These are phyloP conservation scores for Melikaiella ostensackeni DNA, from an alignment of 2,888 invertebrate genomes.

Conservation along the genomic window DNA sequence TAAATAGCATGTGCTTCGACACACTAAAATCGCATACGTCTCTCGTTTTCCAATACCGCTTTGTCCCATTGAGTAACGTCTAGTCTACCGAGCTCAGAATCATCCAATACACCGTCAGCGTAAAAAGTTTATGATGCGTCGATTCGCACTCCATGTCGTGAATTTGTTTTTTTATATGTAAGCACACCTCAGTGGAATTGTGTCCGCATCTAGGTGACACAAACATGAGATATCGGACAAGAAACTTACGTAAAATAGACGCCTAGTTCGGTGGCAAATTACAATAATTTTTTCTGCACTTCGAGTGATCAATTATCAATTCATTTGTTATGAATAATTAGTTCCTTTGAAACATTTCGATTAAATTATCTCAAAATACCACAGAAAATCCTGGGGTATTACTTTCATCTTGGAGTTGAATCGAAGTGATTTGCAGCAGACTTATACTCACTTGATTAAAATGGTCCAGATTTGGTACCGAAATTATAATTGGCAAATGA, in stretches of 20 bases:
- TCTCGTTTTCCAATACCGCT: constrained; percentile 47
- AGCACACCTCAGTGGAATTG: not conserved
- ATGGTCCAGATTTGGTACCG: too few relatives aligned
- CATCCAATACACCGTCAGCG: constrained; percentile 43
- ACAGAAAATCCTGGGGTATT: too few relatives aligned
- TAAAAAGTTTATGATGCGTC: constrained; percentile 58
- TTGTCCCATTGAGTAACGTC: constrained; percentile 45
- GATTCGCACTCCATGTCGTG: constrained; percentile 63
- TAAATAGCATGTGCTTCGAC: constrained; percentile 45
- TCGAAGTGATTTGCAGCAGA: too few relatives aligned
- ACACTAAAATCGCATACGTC: constrained; percentile 46
- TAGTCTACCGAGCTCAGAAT: constrained; percentile 2
- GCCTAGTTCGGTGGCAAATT: not conserved
- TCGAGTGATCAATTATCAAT: too few relatives aligned
- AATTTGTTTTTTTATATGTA: constrained; percentile 58
- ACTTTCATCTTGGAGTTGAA: too few relatives aligned
- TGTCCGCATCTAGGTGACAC: not conserved
- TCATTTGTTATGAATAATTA: too few relatives aligned
- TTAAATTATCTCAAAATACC: too few relatives aligned
- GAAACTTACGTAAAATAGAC: constrained; percentile 4
- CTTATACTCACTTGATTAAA: too few relatives aligned
- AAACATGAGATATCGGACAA: not conserved
- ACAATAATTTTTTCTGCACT: too few relatives aligned
- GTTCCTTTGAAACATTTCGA: too few relatives aligned
- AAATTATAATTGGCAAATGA: too few relatives aligned